phyloP scores from a whole-genome alignment of 2,797 vertebrate genomes.

The Gadopsis bispinosus region DNA sequence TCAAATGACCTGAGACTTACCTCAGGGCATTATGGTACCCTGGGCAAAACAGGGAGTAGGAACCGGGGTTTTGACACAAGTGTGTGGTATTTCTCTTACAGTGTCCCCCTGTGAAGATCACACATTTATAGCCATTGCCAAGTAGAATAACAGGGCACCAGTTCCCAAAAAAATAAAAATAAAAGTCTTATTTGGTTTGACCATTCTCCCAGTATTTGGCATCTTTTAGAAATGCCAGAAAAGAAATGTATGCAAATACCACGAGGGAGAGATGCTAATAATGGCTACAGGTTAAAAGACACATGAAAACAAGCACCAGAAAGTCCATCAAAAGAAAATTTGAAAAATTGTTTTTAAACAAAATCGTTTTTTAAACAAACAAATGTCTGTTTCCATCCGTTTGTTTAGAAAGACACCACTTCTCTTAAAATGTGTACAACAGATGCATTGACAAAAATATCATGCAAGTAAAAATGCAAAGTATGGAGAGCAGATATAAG shows the following conservation, averaged over 20 bases:
- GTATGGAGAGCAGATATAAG: neutral
- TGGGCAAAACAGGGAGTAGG: constrained; percentile 36
- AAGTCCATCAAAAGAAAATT: neutral
- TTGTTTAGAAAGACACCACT: neutral
- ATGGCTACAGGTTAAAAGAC: neutral
- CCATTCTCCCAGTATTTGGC: neutral
- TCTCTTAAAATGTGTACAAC: neutral
- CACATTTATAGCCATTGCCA: constrained; percentile 54
- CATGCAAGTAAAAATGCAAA: neutral
- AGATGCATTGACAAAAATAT: neutral
- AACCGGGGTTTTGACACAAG: constrained; percentile 58
- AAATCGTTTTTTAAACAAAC: too few species aligned
- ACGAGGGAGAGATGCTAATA: neutral
- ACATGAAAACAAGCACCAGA: neutral
- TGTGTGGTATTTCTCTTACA: constrained; percentile 70
- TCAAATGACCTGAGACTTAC: constrained; percentile 70
- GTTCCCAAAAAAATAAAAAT: constrained; percentile 16
- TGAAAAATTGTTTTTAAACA: too few species aligned
- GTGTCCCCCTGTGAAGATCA: constrained; percentile 41
- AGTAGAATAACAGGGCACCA: constrained; percentile 46
- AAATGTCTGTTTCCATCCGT: neutral
- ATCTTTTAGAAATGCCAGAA: neutral
- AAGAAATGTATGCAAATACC: constrained; percentile 16
- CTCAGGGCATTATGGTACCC: constrained; percentile 52
- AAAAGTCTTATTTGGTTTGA: constrained; percentile 33